Evolutionary conservation across 2,888 invertebrate species (phyloP), one percentile per base, ranked within the genome.

Genomic region (Amaurobius ferox): DNA sequence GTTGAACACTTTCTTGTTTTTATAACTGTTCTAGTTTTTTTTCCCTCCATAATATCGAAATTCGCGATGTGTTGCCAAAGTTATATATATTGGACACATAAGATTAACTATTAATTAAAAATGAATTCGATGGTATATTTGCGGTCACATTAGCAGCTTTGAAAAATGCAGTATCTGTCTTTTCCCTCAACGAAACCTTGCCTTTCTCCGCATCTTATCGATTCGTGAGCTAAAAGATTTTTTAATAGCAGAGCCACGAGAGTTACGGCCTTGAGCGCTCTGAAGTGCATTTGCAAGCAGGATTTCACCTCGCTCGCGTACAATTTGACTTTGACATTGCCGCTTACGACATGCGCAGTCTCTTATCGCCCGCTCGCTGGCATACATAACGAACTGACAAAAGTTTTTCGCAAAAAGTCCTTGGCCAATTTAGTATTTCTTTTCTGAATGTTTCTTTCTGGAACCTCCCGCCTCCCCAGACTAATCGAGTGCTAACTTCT

Each of bases 311-410:
- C 55, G 23, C 44, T 11, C 44, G 16, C 44, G 2, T 16, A 16
- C 66, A 26, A 55, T 26, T 76, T 83, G 83, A 78, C 83, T 85
- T 85, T 85, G 83, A 85, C 83, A 85, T 85, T 85, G 77, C 55
- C 55, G 55, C 55, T 67, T 35, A 28, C 71, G 28, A 29, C 29
- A 55, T 44, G 66, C 66, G 35, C 35, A 66, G 66, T 76, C 66
- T 7, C 70, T 68, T 70, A 67, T 66, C 32, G 6, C 19, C 9
- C 39, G 64, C 19, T 16, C 39, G 64, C 76, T 9, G 48, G 23
- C 44, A 81, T 71, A 73, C 16, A 72, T 55, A 28, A 44, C 67
- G 35, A 26, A 28, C 61, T 61, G 35, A 72, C 68, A 72, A 55
- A 35, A 64, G 71, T 64, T 81, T 66, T 72, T 72, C 77, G 55